Base-by-base conservation (phyloP, 2,797 vertebrate species). In the Alcedo atthis region DNA sequence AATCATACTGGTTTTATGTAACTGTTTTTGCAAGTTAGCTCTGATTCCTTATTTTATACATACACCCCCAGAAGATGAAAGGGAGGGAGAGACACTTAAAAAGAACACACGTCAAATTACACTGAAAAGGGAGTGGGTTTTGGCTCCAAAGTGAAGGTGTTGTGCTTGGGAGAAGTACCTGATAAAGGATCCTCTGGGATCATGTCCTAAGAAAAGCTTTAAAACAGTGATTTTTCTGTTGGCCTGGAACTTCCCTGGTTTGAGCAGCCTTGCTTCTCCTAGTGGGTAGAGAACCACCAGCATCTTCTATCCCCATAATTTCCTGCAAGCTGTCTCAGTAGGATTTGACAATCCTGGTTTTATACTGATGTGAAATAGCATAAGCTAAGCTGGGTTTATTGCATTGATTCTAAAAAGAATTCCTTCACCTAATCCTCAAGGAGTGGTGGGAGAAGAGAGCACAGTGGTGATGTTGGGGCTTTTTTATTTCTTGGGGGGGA, bases 291-390 rank as follows among this genome's bases (percentile, higher is more conserved):
- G 75, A 93, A 80, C 62, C 45, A 48, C 75, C 80, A 55, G 81
- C 68, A 85, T 87, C 73, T 92, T 92, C 84, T 94, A 78, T 94
- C 62, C 54, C 49, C 88, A 78, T 75, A 92, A 93, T 95, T 96
- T 95, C 93, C 84, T 96, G 86, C 86, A 55, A 66, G 73, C 54
- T 75, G 25, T 85, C 54, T 90, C 69, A 28, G 66, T 75, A 81
- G 88, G 92, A 93, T 94, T 94, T 95, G 93, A 82, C 3, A 20
- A 53, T 93, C 73, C 70, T 64, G 43, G 73, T 69, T 51, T 79
- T 85, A 43, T 68, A 37, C 30, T 59, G 76, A 92, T 94, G 55
- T 75, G 35, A 92, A 95, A 75, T 64, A 55, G 51, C 63, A 85
- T 73, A 87, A 93, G 92, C 62, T 28, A 91, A 59, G 30, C 67